These are phyloP conservation scores for Lerista edwardsae DNA, from an alignment of 2,797 vertebrate genomes.

Conservation along the genomic window DNA sequence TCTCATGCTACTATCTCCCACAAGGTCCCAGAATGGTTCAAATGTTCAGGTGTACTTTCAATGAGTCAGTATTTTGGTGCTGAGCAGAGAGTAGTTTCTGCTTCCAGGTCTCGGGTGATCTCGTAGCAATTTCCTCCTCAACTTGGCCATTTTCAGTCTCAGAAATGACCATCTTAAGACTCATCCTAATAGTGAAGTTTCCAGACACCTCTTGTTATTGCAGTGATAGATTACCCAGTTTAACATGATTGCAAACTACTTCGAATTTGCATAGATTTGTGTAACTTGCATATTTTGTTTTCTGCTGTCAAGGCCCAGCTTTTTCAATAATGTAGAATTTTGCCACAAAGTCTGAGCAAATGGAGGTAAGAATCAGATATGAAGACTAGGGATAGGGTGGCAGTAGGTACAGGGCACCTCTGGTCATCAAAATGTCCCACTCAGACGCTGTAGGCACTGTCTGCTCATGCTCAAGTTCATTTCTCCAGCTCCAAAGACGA, in stretches of 20 bases:
- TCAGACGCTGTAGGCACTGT: too few relatives aligned
- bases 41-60: neutral
- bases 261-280: slow-evolving; percentile 1
- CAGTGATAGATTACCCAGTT: neutral
- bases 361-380: neutral
- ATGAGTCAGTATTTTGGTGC: neutral
- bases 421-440: neutral
- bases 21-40: neutral
- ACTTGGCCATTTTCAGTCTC: neutral
- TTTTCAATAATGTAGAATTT: neutral
- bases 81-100: neutral
- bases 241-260: neutral
- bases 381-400: neutral
- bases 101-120: neutral
- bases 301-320: neutral
- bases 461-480: too few relatives aligned
- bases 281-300: neutral
- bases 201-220: neutral
- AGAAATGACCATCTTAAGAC: neutral
- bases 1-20: too few relatives aligned
- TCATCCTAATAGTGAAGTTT: neutral
- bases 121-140: neutral
- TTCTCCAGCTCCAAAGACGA: neutral
- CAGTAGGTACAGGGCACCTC: neutral
- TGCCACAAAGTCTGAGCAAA: neutral